Percentiles rank a stretch among this genome's conserved stretches.
Evolutionary conservation across 35 echinoderm and acorn worm genomes (phyloP).

Genomic region (Anneissia japonica): DNA sequence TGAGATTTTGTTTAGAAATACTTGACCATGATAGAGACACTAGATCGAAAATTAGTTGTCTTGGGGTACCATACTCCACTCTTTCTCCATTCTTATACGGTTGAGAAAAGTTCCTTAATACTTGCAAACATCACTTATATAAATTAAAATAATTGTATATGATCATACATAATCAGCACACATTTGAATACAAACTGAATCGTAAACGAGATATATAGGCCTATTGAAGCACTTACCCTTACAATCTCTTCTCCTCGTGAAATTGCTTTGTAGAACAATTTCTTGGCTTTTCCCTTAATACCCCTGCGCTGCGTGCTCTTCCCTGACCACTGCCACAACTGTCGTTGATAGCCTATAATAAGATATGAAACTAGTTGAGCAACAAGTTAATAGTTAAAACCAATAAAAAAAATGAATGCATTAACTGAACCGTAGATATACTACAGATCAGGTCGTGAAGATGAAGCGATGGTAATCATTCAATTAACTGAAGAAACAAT

Average conservation of each 20-base stretch:
- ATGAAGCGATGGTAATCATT: too few relatives aligned
- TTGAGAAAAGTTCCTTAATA: too few relatives aligned
- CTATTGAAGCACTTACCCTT: constrained; percentile 40
- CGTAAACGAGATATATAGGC: not conserved
- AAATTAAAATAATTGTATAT: not conserved
- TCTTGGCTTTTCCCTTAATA: constrained; percentile 88
- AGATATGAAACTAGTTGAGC: not conserved
- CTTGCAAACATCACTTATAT: not conserved
- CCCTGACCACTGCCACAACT: constrained; percentile 87
- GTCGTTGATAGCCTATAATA: constrained; percentile 1
- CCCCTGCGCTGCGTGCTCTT: constrained; percentile 87
- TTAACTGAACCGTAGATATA: too few relatives aligned
- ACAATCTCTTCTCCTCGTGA: constrained; percentile 82
- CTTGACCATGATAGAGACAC: too few relatives aligned
- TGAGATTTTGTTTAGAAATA: too few relatives aligned
- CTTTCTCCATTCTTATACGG: too few relatives aligned
- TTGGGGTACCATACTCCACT: too few relatives aligned
- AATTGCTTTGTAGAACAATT: constrained; percentile 95
- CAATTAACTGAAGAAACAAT: too few relatives aligned
- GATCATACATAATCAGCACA: not conserved
- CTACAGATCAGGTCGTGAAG: too few relatives aligned
- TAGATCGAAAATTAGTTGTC: too few relatives aligned
- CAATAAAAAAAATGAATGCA: too few relatives aligned
- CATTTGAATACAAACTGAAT: not conserved
- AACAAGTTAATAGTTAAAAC: not conserved